A percentile compares a stretch with the other conserved stretches of the same genome.
These are phyloP conservation scores for Stomatorhinus walkeri DNA, from an alignment of 2,797 vertebrate species.

Conservation along the genomic window DNA sequence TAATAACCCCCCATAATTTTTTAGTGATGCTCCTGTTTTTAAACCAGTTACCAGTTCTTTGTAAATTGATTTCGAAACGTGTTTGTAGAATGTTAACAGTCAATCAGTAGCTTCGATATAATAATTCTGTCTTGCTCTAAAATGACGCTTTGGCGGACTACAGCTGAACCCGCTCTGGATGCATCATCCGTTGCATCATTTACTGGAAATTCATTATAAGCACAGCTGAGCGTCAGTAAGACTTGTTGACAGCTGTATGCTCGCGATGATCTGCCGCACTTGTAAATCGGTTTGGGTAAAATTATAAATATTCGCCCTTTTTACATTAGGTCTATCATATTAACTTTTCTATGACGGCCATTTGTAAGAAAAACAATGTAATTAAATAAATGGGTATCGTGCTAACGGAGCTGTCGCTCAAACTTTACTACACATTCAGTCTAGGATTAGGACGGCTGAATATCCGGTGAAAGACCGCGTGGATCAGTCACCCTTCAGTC, in stretches of 20 bases:
- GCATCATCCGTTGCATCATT: background rate
- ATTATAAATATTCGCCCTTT: background rate
- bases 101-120: background rate
- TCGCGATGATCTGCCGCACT: background rate
- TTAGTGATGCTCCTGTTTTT: background rate
- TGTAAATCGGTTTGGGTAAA: background rate
- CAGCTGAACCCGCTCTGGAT: background rate
- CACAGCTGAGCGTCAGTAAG: background rate
- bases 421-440: background rate
- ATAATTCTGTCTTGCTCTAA: background rate
- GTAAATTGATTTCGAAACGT: background rate
- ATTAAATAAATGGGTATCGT: background rate
- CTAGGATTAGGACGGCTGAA: background rate
- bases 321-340: background rate
- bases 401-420: background rate
- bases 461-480: background rate
- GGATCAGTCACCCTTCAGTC: background rate
- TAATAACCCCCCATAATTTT: background rate
- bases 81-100: background rate
- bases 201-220: background rate
- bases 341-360: background rate
- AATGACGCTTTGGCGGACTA: background rate
- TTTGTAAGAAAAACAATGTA: background rate
- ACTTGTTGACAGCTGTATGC: background rate
- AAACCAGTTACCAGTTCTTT: background rate